Evolutionary conservation across 2,113 vertebrate genomes (phyloP).

Genomic region (Vidua macroura): DNA sequence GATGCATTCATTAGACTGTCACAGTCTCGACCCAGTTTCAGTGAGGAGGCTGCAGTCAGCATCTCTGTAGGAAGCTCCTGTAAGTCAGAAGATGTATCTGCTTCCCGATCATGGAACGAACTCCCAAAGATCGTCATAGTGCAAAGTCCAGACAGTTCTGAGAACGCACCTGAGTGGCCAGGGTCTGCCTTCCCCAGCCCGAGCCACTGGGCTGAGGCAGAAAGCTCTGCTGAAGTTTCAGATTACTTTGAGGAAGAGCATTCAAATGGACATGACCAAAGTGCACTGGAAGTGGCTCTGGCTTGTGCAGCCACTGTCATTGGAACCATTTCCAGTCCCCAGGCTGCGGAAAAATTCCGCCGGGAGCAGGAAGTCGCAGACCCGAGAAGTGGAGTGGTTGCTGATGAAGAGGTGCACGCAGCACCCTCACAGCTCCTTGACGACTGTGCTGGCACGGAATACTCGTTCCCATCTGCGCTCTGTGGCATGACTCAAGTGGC

Average conservation of each 20-base stretch:
- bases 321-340: slow-evolving; percentile 90
- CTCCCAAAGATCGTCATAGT: slow-evolving; percentile 96
- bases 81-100: slow-evolving; percentile 58
- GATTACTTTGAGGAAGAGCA: slow-evolving; percentile 45
- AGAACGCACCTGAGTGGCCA: slow-evolving; percentile 79
- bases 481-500: slow-evolving; percentile 90
- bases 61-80: slow-evolving; percentile 64
- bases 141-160: slow-evolving; percentile 90
- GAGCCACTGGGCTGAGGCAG: slow-evolving; percentile 60
- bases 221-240: slow-evolving; percentile 32
- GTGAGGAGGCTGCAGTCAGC: slow-evolving; percentile 77
- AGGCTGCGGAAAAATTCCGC: slow-evolving; percentile 81
- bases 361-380: slow-evolving; percentile 67
- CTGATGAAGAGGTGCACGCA: slow-evolving; percentile 16
- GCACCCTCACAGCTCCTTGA: slow-evolving; percentile 15
- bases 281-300: slow-evolving; percentile 86
- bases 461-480: slow-evolving; percentile 86
- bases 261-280: slow-evolving; percentile 65
- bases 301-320: slow-evolving; percentile 90
- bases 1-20: slow-evolving; percentile 93
- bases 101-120: slow-evolving; percentile 80
- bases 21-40: slow-evolving; percentile 80
- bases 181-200: slow-evolving; percentile 65
- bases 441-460: slow-evolving; percentile 58
- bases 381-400: background rate